Conservation (phyloP, 2,888 invertebrate species). For the Hecatera dysodea region DNA sequence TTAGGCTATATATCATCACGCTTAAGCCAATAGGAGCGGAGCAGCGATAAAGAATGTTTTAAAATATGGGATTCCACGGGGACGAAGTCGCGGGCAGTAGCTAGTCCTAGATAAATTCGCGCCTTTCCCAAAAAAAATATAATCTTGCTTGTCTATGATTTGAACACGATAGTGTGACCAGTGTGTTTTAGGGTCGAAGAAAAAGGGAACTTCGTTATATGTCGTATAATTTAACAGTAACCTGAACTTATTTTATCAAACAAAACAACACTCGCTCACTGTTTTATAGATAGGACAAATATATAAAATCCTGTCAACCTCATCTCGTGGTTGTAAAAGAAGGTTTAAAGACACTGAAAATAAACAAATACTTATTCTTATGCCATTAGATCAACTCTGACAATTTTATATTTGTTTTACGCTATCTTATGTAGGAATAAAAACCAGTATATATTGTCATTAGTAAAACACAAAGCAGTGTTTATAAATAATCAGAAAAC, state of each 20-base stretch:
- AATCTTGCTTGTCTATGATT: slow-evolving; percentile 6
- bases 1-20: too few relatives aligned
- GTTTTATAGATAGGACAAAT: neutral
- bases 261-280: neutral
- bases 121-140: neutral
- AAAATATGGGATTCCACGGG: too few relatives aligned
- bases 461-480: neutral
- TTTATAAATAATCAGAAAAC: slow-evolving; percentile 37
- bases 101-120: neutral
- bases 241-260: neutral
- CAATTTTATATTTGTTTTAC: slow-evolving; percentile 4
- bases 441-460: slow-evolving; percentile 22
- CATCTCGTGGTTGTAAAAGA: neutral
- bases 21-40: too few relatives aligned
- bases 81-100: too few relatives aligned
- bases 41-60: too few relatives aligned
- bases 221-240: neutral
- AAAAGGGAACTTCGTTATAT: neutral
- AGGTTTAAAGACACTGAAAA: neutral
- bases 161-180: slow-evolving; percentile 6
- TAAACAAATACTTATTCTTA: neutral
- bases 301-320: neutral
- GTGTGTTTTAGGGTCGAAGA: neutral
- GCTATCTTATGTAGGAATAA: slow-evolving; percentile 9
- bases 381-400: slow-evolving; percentile 2